phyloP scores from a whole-genome alignment of 2,113 vertebrate species.

The Callithrix jacchus region DNA sequence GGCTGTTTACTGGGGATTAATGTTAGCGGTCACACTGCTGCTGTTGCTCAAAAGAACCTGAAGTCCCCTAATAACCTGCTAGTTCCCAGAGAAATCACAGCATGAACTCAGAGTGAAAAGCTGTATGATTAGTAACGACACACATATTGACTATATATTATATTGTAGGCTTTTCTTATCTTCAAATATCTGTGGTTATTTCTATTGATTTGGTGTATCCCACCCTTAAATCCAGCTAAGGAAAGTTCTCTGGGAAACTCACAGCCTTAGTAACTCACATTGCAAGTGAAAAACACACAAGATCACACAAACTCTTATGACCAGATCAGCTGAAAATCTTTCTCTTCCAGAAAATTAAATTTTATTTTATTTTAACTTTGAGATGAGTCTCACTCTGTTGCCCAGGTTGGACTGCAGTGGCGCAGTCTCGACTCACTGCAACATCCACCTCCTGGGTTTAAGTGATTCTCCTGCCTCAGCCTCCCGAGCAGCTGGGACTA shows the following conservation, averaged over 20 bases:
- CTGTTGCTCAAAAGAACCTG: not conserved
- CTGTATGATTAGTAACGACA: not conserved
- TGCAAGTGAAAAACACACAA: not conserved
- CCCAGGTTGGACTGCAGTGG: not conserved
- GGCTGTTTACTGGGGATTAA: not conserved
- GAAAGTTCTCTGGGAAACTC: not conserved
- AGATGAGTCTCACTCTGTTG: not conserved
- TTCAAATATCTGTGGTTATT: not conserved
- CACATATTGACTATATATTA: not conserved
- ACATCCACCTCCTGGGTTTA: not conserved
- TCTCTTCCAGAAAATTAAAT: not conserved
- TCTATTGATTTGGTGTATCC: not conserved
- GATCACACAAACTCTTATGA: not conserved
- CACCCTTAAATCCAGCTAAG: not conserved
- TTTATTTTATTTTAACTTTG: not conserved
- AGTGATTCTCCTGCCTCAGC: not conserved
- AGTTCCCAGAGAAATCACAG: conserved; percentile 68
- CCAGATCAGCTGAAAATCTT: not conserved
- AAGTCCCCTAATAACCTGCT: not conserved
- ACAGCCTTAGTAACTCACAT: not conserved
- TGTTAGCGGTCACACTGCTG: not conserved
- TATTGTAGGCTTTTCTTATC: not conserved
- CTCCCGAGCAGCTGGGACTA: not conserved
- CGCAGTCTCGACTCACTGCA: not conserved
- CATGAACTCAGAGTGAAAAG: not conserved